Conservation (phyloP, 2,888 invertebrate genomes). For the Drosophila paracracens region DNA sequence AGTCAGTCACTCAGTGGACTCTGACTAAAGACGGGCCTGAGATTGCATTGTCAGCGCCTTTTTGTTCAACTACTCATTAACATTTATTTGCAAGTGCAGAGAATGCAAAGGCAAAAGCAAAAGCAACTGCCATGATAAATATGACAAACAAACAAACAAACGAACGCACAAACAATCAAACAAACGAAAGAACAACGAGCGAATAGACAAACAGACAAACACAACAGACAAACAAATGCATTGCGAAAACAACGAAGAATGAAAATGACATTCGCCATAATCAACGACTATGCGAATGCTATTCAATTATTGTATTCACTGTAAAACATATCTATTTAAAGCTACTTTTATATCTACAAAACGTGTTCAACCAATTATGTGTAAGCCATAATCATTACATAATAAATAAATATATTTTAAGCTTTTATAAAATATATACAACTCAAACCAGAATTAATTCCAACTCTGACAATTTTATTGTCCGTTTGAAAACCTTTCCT, state of each 20-base stretch:
- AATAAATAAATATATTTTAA: neutral
- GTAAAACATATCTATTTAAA: neutral
- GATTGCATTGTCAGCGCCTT: slow-evolving; percentile 71
- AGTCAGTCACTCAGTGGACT: slow-evolving; percentile 19
- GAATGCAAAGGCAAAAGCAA: slow-evolving; percentile 57
- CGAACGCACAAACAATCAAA: slow-evolving; percentile 54
- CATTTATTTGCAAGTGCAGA: slow-evolving; percentile 79
- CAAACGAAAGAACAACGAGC: slow-evolving; percentile 55
- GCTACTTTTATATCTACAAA: neutral
- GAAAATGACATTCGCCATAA: neutral
- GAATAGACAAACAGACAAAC: slow-evolving; percentile 50
- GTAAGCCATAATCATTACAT: neutral
- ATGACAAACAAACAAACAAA: slow-evolving; percentile 69
- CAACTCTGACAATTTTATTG: neutral
- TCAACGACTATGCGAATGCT: slow-evolving; percentile 28
- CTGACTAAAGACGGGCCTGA: slow-evolving; percentile 30
- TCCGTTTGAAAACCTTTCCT: neutral
- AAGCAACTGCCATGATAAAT: slow-evolving; percentile 80
- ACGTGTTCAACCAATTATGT: neutral
- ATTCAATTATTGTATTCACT: neutral
- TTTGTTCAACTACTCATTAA: slow-evolving; percentile 80
- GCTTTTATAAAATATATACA: neutral
- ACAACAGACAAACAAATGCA: slow-evolving; percentile 68
- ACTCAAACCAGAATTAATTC: neutral
- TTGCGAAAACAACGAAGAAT: slow-evolving; percentile 57